Percentiles rank a stretch among this genome's conserved stretches.
phyloP scores from a whole-genome alignment of 2,113 vertebrate species.

The Hyperopisus bebe region DNA sequence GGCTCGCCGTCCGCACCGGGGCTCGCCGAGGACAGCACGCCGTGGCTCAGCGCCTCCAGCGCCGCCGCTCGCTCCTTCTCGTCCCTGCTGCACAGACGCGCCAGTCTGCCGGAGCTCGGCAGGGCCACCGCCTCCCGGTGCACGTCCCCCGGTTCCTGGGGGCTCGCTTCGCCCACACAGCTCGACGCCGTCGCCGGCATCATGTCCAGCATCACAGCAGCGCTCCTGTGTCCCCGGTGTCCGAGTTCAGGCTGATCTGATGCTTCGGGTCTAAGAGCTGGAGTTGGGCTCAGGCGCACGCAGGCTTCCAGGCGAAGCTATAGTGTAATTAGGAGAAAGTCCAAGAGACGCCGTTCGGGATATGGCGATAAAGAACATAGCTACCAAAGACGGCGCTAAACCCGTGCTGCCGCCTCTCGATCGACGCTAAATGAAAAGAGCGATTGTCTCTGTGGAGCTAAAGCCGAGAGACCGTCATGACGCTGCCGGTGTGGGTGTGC shows the following conservation, averaged over 20 bases:
- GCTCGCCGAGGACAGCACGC: slow-evolving; percentile 32
- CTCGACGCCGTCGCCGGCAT: background rate
- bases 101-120: slow-evolving; percentile 35
- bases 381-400: background rate
- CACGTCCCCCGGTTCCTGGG: background rate
- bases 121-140: slow-evolving; percentile 11
- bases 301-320: background rate
- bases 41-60: slow-evolving; percentile 47
- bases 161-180: background rate
- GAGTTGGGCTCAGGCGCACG: background rate
- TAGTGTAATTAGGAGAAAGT: background rate
- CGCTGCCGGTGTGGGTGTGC: background rate
- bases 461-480: background rate
- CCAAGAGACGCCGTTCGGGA: background rate
- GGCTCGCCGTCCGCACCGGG: slow-evolving; percentile 24
- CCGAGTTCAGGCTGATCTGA: background rate
- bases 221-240: background rate
- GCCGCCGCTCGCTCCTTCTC: slow-evolving; percentile 44
- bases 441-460: background rate
- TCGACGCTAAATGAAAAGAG: background rate
- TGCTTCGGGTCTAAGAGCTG: background rate
- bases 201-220: slow-evolving; percentile 16
- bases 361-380: background rate
- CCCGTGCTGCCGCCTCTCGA: background rate
- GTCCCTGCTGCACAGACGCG: slow-evolving; percentile 49